Base-by-base conservation (phyloP, 2,888 invertebrate species). In the Nebria salina region DNA sequence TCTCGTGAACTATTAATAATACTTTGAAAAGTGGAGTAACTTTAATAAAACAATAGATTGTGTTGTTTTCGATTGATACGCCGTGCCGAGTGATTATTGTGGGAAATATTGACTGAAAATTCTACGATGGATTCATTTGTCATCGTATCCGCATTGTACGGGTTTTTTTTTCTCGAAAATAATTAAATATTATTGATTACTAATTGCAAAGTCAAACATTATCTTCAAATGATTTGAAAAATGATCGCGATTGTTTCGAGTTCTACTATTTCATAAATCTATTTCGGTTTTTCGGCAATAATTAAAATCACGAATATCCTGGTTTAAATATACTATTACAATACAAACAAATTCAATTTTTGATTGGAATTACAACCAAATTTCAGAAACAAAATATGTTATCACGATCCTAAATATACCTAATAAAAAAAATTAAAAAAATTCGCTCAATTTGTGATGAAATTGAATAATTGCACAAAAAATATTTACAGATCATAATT, bases 1-100 rank as follows among this genome's bases (percentile, higher is more conserved):
- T 20, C 20, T 76, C 76, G 76, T 76, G 76, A 43, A 43, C 70
- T 76, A 76, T 76, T 76, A 76, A 76, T 76, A 76, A 76, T 76
- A 68, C n/a, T 20, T 13, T 54, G 54, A 54, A 54, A 54, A 11
- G 26, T 68, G 7, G 68, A 68, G 43, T 20, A 68, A 68, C 68
- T 68, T 7, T 54, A 54, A 13, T 11, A 54, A 8, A 54, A 54
- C 54, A 54, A 54, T 54, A 13, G 54, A 54, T 54, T 2, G 54
- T 54, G 2, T 54, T 54, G 54, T 54, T 13, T 54, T 54, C 54
- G 54, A 54, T 54, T 54, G 54, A 54, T 54, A 54, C 54, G 13
- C 54, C 54, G 54, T 6, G 54, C 54, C 54, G 54, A 13, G 54
- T 54, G 54, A 54, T 54, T 54, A 54, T 54, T 54, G 54, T 54